Evolutionary conservation across 1,140 invertebrate genomes (phyloP), one percentile per base, ranked within the genome.

Genomic region (Eufriesea mexicana): DNA sequence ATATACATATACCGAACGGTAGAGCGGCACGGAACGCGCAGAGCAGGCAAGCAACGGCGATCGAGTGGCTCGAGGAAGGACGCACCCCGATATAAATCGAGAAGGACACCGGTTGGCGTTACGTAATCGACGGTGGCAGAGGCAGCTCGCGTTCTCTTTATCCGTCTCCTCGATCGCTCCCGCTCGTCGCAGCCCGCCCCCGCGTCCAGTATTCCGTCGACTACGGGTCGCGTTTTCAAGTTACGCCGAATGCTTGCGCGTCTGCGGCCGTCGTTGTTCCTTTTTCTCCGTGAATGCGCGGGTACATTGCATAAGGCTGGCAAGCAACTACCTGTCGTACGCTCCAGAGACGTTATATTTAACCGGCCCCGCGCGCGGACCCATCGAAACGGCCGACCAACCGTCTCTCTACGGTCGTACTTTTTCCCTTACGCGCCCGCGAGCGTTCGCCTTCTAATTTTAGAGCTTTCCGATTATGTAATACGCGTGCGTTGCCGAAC

Each of bases 241-340:
- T 75, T 62, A 42, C 55, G 16, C 49, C 49, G 49, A 68, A 71
- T 79, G 67, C 55, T 66, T 5, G 49, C 57, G 59, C 42, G 73
- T 62, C 45, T 35, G 45, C 0, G 10, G 20, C 25, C 16, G 35
- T n/a, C 42, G 54, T 81, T 66, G 59, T 81, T 66, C 59, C 25
- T 64, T 75, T 75, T 55, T 75, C 23, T 42, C 35, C 20, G 25
- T 75, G 59, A 49, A 72, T 70, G 55, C 55, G 57, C 25, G 47
- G 35, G 59, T 79, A 49, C 57, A 51, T 79, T 72, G 78, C 78
- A 23, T 72, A 72, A 79, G 78, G 57, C 59, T 62, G 23, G 5
- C 78, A 14, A 59, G 78, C 78, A 79, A 79, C 78, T 79, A 79
- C 78, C 78, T 79, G 78, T 79, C 54, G 54, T 62, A 59, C 47